Evolutionary conservation across 1,140 invertebrate species (phyloP).

Genomic region (Drosophila pallidifrons): DNA sequence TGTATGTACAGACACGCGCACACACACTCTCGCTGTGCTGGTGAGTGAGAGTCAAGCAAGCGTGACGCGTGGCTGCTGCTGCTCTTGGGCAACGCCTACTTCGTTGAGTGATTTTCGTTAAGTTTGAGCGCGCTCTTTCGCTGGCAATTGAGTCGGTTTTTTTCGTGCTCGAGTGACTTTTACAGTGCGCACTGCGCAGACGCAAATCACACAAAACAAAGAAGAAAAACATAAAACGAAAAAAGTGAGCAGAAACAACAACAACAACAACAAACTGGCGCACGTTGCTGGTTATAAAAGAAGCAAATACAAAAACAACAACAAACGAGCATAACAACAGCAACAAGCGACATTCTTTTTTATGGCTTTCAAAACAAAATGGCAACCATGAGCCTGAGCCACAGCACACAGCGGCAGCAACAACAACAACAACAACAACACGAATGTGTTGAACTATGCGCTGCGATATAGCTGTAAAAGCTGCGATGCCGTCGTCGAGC

Average conservation of each 20-base stretch:
- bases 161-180: slow-evolving; percentile 35
- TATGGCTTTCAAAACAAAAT: slow-evolving; percentile 78
- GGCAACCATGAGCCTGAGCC: slow-evolving; percentile 65
- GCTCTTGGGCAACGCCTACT: slow-evolving; percentile 55
- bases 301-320: slow-evolving; percentile 46
- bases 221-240: slow-evolving; percentile 32
- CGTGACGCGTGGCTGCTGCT: slow-evolving; percentile 29
- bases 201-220: slow-evolving; percentile 57
- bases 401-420: slow-evolving; percentile 7
- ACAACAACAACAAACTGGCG: slow-evolving; percentile 45
- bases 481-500: slow-evolving; percentile 25
- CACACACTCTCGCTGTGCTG: slow-evolving; percentile 6
- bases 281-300: slow-evolving; percentile 53
- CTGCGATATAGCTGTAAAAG: slow-evolving; percentile 57
- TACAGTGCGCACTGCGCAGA: slow-evolving; percentile 60
- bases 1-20: slow-evolving; percentile 10
- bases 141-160: slow-evolving; percentile 46
- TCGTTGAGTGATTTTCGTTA: slow-evolving; percentile 45
- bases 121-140: slow-evolving; percentile 26
- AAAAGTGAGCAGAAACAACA: slow-evolving; percentile 21
- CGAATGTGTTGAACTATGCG: slow-evolving; percentile 55
- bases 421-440: slow-evolving; percentile 33
- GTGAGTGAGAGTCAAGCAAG: slow-evolving; percentile 26
- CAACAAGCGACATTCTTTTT: slow-evolving; percentile 63
- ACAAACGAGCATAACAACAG: slow-evolving; percentile 19